Evolutionary conservation across 2,797 vertebrate species (phyloP).

Genomic region (Platyrinchus mystaceus): DNA sequence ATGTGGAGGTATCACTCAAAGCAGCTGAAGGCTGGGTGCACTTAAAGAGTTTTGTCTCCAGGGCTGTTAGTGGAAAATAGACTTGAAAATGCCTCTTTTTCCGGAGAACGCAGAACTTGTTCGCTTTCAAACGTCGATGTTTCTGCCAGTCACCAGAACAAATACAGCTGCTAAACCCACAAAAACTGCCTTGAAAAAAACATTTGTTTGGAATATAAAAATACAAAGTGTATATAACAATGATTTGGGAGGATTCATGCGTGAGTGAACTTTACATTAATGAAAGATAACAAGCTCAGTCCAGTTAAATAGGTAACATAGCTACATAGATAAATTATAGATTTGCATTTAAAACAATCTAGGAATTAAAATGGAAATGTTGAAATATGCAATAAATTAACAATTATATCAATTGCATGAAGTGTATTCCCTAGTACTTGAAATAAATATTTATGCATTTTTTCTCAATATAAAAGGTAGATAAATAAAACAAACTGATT

Average conservation of each 20-base stretch:
- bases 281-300: neutral
- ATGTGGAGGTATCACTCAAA: neutral
- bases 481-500: neutral
- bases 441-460: neutral
- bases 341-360: neutral
- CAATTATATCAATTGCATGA: neutral
- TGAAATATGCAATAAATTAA: neutral
- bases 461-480: neutral
- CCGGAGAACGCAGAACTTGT: neutral
- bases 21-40: neutral
- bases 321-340: neutral
- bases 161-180: neutral
- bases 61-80: neutral
- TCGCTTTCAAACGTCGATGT: neutral
- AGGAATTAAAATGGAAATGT: neutral
- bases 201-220: neutral
- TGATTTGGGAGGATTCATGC: neutral
- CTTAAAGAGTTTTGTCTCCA: accelerated
- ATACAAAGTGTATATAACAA: neutral
- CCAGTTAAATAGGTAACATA: neutral
- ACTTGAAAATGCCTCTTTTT: neutral
- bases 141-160: neutral
- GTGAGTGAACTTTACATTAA: neutral
- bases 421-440: neutral
- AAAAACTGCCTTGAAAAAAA: neutral